Percentiles rank a stretch among this genome's conserved stretches.
phyloP scores from a whole-genome alignment of 1,140 invertebrate genomes.

The Samia ricini region DNA sequence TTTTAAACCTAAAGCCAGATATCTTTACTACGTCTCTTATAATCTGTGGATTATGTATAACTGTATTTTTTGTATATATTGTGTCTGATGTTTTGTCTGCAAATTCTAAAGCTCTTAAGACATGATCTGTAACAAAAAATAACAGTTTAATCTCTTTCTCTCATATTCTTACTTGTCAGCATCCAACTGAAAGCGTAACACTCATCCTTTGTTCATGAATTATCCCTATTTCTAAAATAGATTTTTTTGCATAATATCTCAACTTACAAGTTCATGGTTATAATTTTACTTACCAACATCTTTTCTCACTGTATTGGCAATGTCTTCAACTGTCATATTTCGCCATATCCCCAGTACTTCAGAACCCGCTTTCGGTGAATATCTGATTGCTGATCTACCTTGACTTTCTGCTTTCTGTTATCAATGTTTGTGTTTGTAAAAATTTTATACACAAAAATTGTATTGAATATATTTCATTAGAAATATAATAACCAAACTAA shows the following conservation, averaged over 20 bases:
- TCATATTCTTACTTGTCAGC: too few relatives aligned
- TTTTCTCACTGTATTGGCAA: constrained; percentile 81
- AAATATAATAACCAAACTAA: too few relatives aligned
- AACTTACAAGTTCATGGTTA: too few relatives aligned
- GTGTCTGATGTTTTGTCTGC: constrained; percentile 78
- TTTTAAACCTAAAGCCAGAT: constrained; percentile 79
- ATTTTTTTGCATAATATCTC: too few relatives aligned
- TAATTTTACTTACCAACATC: constrained; percentile 74
- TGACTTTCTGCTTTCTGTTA: constrained; percentile 47
- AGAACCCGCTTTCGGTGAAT: constrained; percentile 60
- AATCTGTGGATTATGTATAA: constrained; percentile 76
- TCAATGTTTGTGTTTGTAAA: too few relatives aligned
- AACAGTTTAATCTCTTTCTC: constrained; percentile 12
- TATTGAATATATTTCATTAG: too few relatives aligned
- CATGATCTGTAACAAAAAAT: constrained; percentile 78
- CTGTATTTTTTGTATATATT: constrained; percentile 48
- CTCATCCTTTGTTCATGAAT: too few relatives aligned
- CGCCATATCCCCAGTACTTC: constrained; percentile 84
- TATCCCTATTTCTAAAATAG: too few relatives aligned
- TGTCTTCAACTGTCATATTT: constrained; percentile 86
- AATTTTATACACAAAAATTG: too few relatives aligned
- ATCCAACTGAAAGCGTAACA: too few relatives aligned
- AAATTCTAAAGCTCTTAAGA: constrained; percentile 84
- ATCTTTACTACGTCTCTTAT: constrained; percentile 83
- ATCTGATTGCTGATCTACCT: constrained; percentile 58